Percentiles rank a stretch among this genome's conserved stretches.
These are phyloP conservation scores for Epirrita christyi DNA, from an alignment of 2,888 invertebrate species.

Conservation along the genomic window DNA sequence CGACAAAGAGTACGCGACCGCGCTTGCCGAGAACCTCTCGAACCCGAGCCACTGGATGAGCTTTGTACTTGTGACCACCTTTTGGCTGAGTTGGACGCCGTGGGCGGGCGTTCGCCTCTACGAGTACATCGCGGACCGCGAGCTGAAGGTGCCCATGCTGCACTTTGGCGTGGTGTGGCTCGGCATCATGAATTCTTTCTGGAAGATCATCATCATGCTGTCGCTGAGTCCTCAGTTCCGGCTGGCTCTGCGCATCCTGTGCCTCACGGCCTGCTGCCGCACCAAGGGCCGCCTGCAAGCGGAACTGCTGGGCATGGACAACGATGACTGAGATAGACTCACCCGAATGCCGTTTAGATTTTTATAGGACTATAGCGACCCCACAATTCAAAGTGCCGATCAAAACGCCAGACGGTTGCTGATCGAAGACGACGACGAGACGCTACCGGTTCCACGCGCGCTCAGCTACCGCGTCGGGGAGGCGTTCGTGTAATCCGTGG, in stretches of 20 bases:
- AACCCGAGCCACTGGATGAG: conserved; percentile 98
- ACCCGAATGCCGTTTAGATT: conserved; percentile 37
- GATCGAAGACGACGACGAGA: conserved; percentile 21
- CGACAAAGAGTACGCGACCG: conserved; percentile 96
- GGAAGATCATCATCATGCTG: conserved; percentile 96
- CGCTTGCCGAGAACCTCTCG: conserved; percentile 94
- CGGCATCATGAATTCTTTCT: conserved; percentile 97
- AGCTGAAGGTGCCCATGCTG: conserved; percentile 91
- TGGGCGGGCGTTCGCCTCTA: conserved; percentile 93
- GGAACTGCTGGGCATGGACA: conserved; percentile 93
- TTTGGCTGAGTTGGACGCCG: conserved; percentile 97
- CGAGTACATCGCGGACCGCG: conserved; percentile 87
- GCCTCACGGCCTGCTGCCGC: conserved; percentile 95
- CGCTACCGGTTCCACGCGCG: conserved; percentile 10
- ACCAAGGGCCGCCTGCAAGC: conserved; percentile 93
- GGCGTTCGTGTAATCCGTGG: conserved; percentile 33
- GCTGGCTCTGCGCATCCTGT: conserved; percentile 93
- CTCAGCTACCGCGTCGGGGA: conserved; percentile 32
- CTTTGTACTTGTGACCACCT: conserved; percentile 95
- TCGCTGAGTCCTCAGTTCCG: conserved; percentile 97
- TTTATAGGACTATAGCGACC: conserved; percentile 41
- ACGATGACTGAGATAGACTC: conserved; percentile 88
- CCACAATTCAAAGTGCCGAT: conserved; percentile 27
- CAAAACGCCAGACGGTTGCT: conserved; percentile 18
- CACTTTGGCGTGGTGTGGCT: conserved; percentile 98